Conservation (phyloP, 2,797 vertebrate species). For the Liasis olivaceus region DNA sequence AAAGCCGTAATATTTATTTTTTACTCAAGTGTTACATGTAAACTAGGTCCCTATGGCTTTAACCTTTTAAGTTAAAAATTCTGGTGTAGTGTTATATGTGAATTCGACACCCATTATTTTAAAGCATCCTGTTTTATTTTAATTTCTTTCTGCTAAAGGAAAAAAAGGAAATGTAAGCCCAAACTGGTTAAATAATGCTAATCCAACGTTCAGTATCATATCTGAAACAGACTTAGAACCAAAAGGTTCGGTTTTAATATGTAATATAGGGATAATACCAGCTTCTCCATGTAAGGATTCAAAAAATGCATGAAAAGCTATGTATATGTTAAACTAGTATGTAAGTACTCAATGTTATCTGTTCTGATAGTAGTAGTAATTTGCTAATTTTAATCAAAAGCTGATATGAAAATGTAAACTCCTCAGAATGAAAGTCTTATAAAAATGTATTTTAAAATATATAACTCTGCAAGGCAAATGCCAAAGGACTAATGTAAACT, state of each 20-base stretch:
- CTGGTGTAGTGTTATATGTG: neutral
- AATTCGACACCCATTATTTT: neutral
- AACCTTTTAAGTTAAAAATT: neutral
- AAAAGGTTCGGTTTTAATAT: neutral
- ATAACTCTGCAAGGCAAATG: neutral
- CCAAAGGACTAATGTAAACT: neutral
- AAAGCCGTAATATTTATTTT: neutral
- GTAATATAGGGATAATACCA: neutral
- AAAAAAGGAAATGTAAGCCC: neutral
- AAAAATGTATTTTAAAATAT: constrained; percentile 10
- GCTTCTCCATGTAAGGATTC: neutral
- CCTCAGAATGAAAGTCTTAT: neutral
- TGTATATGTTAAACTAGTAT: neutral
- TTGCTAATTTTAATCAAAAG: neutral
- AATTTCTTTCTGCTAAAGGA: neutral
- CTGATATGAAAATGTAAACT: constrained; percentile 20
- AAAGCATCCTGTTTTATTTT: neutral
- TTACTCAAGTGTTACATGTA: neutral
- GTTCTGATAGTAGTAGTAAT: neutral
- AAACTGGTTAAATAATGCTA: neutral
- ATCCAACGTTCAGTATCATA: neutral
- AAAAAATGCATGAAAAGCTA: neutral
- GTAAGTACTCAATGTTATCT: neutral
- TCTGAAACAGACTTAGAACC: neutral
- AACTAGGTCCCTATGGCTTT: neutral